Percentiles rank a stretch among this genome's conserved stretches.
Evolutionary conservation across 2,888 invertebrate genomes (phyloP).

Genomic region (Smittia sp.): DNA sequence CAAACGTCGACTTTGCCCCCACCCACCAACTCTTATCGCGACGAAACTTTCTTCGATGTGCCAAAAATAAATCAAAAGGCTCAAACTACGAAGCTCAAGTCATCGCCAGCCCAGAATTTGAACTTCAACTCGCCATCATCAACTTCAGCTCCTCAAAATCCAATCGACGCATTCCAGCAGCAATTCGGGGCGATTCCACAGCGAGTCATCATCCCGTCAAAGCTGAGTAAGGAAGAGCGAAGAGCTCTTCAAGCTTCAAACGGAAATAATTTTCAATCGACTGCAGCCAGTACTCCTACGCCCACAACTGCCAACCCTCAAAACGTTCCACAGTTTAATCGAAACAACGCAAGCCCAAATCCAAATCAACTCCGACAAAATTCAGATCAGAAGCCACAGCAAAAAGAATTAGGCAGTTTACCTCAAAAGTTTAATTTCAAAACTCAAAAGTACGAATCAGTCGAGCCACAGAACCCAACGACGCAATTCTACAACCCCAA

Average conservation of each 20-base stretch:
- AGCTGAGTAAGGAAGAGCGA: conserved; percentile 18
- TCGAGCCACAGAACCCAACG: conserved; percentile 36
- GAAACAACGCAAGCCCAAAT: neutral
- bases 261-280: neutral
- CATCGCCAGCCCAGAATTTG: conserved; percentile 15
- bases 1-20: conserved; percentile 23
- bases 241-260: conserved; percentile 32
- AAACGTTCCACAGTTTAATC: conserved; percentile 4
- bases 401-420: neutral
- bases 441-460: conserved; percentile 38
- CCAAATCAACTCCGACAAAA: neutral
- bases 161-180: conserved; percentile 10
- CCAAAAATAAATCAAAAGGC: conserved; percentile 35
- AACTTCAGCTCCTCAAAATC: neutral
- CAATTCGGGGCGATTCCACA: conserved; percentile 38
- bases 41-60: conserved; percentile 34
- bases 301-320: conserved; percentile 3
- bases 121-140: neutral
- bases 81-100: conserved; percentile 24
- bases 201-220: conserved; percentile 34
- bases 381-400: conserved; percentile 3
- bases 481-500: conserved; percentile 38
- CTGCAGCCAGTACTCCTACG: conserved; percentile 16
- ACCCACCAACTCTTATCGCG: neutral
- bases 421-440: conserved; percentile 36